Base-by-base conservation (phyloP, 2,888 invertebrate genomes). In the Pseudococcus longispinus region DNA sequence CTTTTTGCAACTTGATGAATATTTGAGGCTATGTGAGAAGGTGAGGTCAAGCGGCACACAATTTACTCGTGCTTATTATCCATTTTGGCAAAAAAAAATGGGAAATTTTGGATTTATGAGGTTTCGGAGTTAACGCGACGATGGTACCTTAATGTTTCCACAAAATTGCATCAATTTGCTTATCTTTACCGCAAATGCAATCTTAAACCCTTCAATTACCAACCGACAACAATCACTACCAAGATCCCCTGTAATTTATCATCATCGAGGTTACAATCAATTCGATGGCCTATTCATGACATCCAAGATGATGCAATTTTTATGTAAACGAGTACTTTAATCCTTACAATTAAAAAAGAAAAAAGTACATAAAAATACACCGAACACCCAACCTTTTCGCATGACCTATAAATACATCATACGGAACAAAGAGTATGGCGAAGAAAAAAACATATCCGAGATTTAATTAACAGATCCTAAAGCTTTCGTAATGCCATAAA, bases 341-440 rank as follows among this genome's bases (percentile, higher is more conserved):
- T 70, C 70, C 29, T 70, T 70, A 29, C 70, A 70, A 70, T 70
- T 70, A 70, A 70, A 70, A 70, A 70, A 65, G 37, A 65, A 65
- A 29, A 23, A 23, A 60, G 23, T 23, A 60, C 18, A 65, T 20
- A 29, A 29, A 70, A 70, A 70, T 5, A 26, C 15, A 70, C 70
- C 26, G 29, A 26, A 70, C 65, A 65, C 29, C 29, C 70, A 70
- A 70, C 42, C 42, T 80, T 80, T 80, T 80, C 77, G 37, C 42
- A 80, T 80, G 77, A 80, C 77, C 77, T 80, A 80, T 80, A 80
- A 80, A 42, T 80, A 80, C 70, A 70, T 70, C 70, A 29, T 29
- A 29, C 70, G 77, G 42, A 80, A 80, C 77, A 80, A 80, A 80
- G 77, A 80, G 60, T 13, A 80, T 20, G 42, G 42, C 20, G 42